Evolutionary conservation across 2,113 vertebrate species (phyloP).

Genomic region (Notothenia coriiceps): DNA sequence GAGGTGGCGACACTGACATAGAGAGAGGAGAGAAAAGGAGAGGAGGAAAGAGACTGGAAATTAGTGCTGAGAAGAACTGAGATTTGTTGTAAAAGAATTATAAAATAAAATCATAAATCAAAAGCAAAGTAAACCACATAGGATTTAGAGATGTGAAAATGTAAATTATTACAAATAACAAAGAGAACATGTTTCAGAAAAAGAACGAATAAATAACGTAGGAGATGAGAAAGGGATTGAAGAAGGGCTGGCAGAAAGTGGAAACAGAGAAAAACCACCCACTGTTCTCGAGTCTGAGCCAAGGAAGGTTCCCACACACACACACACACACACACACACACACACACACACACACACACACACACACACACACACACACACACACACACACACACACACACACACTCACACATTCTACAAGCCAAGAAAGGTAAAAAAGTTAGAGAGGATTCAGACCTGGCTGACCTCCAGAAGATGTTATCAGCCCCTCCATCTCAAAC

Average conservation of each 20-base stretch:
- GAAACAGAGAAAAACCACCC: slow-evolving; percentile 65
- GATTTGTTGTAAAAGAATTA: background rate
- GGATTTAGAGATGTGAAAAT: background rate
- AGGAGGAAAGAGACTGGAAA: background rate
- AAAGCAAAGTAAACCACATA: background rate
- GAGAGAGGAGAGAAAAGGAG: slow-evolving; percentile 6
- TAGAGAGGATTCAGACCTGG: slow-evolving; percentile 52
- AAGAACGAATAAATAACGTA: slow-evolving; percentile 22
- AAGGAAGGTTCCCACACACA: slow-evolving; percentile 13
- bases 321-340: background rate
- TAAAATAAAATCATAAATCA: background rate
- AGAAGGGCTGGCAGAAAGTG: slow-evolving; percentile 46
- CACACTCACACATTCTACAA: background rate
- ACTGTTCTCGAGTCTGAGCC: slow-evolving; percentile 46
- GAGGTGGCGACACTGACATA: slow-evolving; percentile 73
- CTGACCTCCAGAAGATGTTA: slow-evolving; percentile 66
- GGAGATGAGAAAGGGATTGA: slow-evolving; percentile 21
- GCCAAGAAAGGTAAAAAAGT: slow-evolving; percentile 63
- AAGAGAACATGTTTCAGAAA: background rate
- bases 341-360: background rate
- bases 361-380: no score
- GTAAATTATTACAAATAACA: slow-evolving; percentile 17
- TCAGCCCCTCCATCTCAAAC: slow-evolving; percentile 55
- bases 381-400: background rate
- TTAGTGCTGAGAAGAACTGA: background rate